Conservation (phyloP, 2,888 invertebrate genomes). For the Lasioglossum lativentre region DNA sequence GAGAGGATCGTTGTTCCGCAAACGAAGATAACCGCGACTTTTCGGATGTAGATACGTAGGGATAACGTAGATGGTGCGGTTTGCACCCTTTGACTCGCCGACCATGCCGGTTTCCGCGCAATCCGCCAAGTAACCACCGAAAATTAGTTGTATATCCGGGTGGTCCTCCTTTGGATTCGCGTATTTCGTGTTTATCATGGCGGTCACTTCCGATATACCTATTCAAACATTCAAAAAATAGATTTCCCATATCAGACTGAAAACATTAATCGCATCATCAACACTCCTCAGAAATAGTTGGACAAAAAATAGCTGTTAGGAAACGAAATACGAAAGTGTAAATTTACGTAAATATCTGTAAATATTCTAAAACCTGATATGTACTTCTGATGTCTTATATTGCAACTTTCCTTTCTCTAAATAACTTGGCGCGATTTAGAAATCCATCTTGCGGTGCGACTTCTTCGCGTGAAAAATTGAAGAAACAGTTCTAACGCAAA, state of each 20-base stretch:
- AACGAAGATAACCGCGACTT: conserved; percentile 91
- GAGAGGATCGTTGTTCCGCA: conserved; percentile 92
- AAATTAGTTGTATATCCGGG: conserved; percentile 95
- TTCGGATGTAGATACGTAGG: conserved; percentile 94
- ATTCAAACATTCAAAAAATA: conserved; percentile 23
- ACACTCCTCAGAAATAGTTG: too few relatives aligned
- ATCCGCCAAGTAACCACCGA: conserved; percentile 94
- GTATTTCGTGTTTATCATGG: conserved; percentile 92
- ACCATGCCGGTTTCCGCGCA: conserved; percentile 95
- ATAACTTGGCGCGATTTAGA: conserved; percentile 5
- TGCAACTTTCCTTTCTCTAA: background rate
- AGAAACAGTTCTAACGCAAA: conserved; percentile 20
- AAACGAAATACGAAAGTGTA: background rate
- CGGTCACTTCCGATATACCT: conserved; percentile 94
- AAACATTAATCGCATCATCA: background rate
- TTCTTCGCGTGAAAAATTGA: conserved; percentile 1
- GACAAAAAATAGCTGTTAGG: background rate
- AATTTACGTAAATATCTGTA: background rate
- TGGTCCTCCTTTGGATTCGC: conserved; percentile 90
- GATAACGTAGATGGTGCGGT: conserved; percentile 90
- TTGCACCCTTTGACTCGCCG: conserved; percentile 90
- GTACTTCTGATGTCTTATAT: background rate
- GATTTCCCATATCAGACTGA: background rate
- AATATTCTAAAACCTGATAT: background rate
- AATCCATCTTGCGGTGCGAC: background rate